These are phyloP conservation scores for Chionoecetes opilio DNA, from an alignment of 1,140 invertebrate genomes.

Conservation along the genomic window DNA sequence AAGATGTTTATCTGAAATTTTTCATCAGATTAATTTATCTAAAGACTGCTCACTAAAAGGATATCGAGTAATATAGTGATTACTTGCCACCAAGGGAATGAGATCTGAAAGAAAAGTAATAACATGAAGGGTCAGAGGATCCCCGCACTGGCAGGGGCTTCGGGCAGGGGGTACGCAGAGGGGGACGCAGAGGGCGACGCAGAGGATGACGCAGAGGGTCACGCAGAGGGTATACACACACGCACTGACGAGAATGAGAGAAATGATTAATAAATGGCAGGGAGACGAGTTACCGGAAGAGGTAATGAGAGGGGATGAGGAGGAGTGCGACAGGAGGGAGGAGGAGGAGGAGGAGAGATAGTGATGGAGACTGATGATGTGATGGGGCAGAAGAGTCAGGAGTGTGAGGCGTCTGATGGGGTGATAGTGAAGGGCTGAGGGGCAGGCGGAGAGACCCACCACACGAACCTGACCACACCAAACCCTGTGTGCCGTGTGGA, in stretches of 20 bases:
- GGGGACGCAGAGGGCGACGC: not conserved
- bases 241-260: not conserved
- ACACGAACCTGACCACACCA: not conserved
- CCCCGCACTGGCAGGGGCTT: not conserved
- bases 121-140: not conserved
- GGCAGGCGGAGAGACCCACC: not conserved
- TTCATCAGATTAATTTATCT: not conserved
- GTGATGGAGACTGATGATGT: not conserved
- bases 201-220: not conserved
- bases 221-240: not conserved
- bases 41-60: not conserved
- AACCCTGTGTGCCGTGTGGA: too few relatives aligned
- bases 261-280: conserved; percentile 9
- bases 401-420: not conserved
- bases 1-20: not conserved
- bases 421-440: not conserved
- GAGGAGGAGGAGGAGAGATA: not conserved
- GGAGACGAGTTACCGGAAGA: conserved; percentile 3
- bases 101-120: not conserved
- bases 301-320: conserved; percentile 1
- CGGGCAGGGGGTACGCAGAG: not conserved
- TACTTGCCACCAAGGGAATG: not conserved
- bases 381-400: not conserved
- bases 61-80: not conserved
- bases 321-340: not conserved